Percentiles rank a stretch among this genome's conserved stretches.
Conservation (phyloP, 2,113 vertebrate genomes). For the Cololabis saira region DNA sequence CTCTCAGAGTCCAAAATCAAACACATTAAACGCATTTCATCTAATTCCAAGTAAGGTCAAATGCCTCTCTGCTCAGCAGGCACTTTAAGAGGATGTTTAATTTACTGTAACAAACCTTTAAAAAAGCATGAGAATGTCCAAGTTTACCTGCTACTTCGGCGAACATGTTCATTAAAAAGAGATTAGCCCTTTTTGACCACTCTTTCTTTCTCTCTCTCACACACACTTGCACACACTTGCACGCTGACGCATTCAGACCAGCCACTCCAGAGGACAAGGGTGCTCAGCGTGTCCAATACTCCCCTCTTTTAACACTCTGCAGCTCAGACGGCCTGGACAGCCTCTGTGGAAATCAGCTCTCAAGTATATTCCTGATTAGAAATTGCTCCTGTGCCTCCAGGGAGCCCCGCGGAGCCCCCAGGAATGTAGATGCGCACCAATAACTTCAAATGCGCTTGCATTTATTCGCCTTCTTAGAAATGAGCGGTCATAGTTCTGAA, state of each 20-base stretch:
- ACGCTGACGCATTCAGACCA: slow-evolving; percentile 43
- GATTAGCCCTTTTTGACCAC: slow-evolving; percentile 70
- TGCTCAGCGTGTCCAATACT: slow-evolving; percentile 67
- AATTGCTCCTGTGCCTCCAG: slow-evolving; percentile 45
- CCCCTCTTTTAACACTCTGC: slow-evolving; percentile 49
- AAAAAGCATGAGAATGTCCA: slow-evolving; percentile 41
- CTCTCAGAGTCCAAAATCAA: slow-evolving; percentile 3
- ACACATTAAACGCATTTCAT: neutral
- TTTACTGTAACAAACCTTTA: slow-evolving; percentile 42
- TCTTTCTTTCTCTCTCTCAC: slow-evolving; percentile 16
- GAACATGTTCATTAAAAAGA: slow-evolving; percentile 81
- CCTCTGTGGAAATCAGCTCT: slow-evolving; percentile 58
- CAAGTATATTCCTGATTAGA: slow-evolving; percentile 74
- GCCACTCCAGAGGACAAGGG: slow-evolving; percentile 58
- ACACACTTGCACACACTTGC: slow-evolving; percentile 52
- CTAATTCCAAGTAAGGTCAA: too few relatives aligned
- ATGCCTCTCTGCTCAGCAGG: neutral
- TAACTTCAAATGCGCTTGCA: slow-evolving; percentile 7
- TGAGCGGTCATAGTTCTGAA: neutral
- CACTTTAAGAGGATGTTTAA: slow-evolving; percentile 32
- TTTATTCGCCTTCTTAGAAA: neutral
- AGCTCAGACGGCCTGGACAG: slow-evolving; percentile 36
- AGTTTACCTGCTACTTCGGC: slow-evolving; percentile 60
- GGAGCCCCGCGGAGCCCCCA: slow-evolving; percentile 7
- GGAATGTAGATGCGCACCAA: slow-evolving; percentile 4